phyloP scores from a whole-genome alignment of 2,113 vertebrate species.

The Plestiodon gilberti region DNA sequence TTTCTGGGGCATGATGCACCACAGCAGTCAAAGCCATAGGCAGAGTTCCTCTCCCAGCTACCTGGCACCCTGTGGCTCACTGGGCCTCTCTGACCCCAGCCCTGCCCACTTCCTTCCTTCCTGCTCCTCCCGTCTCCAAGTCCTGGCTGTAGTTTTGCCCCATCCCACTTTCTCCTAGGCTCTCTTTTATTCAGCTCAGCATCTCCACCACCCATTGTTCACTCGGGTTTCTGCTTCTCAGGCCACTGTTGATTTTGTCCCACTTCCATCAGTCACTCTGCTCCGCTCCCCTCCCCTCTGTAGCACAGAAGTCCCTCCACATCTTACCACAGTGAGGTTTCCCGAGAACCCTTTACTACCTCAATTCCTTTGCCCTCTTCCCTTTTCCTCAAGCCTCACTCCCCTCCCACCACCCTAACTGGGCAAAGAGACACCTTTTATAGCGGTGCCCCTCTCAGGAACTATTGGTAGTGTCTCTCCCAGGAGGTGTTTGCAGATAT shows the following conservation, averaged over 20 bases:
- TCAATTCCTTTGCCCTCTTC: too few species aligned
- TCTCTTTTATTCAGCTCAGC: neutral
- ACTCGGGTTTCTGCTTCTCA: neutral
- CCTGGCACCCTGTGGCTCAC: neutral
- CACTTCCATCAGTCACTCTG: neutral
- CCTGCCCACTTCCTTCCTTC: neutral
- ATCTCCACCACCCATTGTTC: neutral
- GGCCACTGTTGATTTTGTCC: neutral
- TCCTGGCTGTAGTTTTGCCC: too few species aligned
- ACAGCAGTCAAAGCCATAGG: rapidly evolving
- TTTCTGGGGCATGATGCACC: too few species aligned
- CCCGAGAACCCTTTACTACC: too few species aligned
- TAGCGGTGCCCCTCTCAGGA: too few species aligned
- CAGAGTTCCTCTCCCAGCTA: rapidly evolving
- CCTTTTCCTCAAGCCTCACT: too few species aligned
- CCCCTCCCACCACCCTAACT: too few species aligned
- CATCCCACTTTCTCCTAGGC: neutral
- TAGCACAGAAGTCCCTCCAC: neutral
- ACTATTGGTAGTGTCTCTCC: too few species aligned
- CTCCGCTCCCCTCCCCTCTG: too few species aligned
- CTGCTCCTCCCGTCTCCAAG: neutral
- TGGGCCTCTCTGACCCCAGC: neutral
- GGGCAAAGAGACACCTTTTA: too few species aligned
- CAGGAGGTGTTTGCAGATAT: too few species aligned
- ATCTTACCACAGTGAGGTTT: neutral